phyloP scores from a whole-genome alignment of 2,113 vertebrate genomes.

The Arenaria interpres region DNA sequence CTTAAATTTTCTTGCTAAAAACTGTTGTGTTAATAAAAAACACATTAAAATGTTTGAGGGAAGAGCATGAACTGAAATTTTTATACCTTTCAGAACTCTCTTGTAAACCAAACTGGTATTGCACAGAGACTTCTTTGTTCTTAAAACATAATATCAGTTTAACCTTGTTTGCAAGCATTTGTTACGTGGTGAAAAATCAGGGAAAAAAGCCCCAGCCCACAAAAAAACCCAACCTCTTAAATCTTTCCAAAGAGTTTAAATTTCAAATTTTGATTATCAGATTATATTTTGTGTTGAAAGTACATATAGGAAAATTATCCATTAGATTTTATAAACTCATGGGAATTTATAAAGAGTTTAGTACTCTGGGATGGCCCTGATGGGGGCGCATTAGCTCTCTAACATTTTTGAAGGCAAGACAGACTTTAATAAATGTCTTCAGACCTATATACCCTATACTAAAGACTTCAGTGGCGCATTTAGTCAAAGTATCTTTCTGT shows the following conservation, averaged over 20 bases:
- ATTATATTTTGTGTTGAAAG: not conserved
- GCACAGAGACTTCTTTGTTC: not conserved
- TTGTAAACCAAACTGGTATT: not conserved
- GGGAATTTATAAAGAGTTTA: not conserved
- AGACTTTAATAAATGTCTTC: not conserved
- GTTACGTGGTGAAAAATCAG: not conserved
- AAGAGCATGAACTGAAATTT: not conserved
- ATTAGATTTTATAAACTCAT: not conserved
- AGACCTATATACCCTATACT: not conserved
- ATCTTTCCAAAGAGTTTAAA: not conserved
- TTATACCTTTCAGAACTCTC: not conserved
- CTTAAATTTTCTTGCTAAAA: not conserved
- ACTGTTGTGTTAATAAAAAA: not conserved
- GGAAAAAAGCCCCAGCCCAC: rapidly evolving
- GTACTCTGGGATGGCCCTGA: not conserved
- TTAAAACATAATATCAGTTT: not conserved
- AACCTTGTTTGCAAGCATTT: not conserved
- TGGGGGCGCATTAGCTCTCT: not conserved
- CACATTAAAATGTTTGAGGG: not conserved
- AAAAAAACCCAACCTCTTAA: not conserved
- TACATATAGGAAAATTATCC: not conserved
- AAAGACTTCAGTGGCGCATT: not conserved
- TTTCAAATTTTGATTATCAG: not conserved
- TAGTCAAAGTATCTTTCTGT: not conserved
- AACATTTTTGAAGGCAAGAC: not conserved